Evolutionary conservation across 2,888 invertebrate genomes (phyloP), one percentile per base, ranked within the genome.

Genomic region (Ormyrus thymus): DNA sequence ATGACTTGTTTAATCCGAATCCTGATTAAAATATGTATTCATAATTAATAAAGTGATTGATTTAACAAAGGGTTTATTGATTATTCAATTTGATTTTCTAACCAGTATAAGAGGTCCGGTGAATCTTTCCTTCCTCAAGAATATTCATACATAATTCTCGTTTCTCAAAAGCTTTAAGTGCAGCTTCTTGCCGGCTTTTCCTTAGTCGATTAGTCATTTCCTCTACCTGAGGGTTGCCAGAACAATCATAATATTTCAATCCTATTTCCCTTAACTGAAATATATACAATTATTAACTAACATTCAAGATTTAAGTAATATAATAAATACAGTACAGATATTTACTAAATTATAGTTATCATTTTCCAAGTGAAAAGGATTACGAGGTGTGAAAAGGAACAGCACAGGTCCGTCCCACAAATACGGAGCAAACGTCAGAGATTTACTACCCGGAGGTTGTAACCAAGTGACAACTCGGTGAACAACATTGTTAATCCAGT

Each of bases 311-410:
- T 29, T 29, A 29, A 29, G 29, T 29, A 29, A 29, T 4, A 15
- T 8, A 50, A 50, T 62, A 46, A 68, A 68, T 51, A 53, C 6
- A 66, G 7, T 11, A 6, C n/a, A 61, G 9, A 61, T 66, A 78
- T 81, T 79, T 91, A 96, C 96, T 93, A 96, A 90, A 84, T 93
- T 91, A 87, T 94, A 95, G 84, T 94, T 92, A 68, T 95, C 94
- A 84, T 93, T 92, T 82, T 92, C 91, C 72, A 91, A 90, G 85
- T 92, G 92, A 58, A 95, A 90, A n/a, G 95, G 94, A 89, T 95
- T 95, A 79, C 94, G 91, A 7, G 96, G 95, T 0, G 96, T 95
- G 85, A 97, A 96, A 75, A 97, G 89, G 82, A 97, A 91, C 56
- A 97, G 89, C 61, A 94, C 93, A 2, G 97, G 95, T 73, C 94